These are phyloP conservation scores for Paramisgurnus dabryanus DNA, from an alignment of 2,113 vertebrate genomes.

Conservation along the genomic window DNA sequence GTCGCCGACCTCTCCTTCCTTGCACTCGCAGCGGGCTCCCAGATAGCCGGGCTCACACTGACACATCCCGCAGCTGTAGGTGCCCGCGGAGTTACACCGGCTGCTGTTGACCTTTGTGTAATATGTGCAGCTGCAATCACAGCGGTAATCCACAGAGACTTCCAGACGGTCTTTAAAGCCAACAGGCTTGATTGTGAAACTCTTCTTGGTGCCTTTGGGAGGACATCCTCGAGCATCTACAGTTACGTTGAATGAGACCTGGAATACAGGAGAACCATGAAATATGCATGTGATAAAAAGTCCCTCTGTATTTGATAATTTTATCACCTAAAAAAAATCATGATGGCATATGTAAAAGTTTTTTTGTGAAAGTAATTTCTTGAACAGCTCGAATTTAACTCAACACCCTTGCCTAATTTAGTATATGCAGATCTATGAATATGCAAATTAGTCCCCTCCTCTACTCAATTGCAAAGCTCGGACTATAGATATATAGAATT, in stretches of 20 bases:
- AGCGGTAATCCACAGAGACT: constrained; percentile 82
- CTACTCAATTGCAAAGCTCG: too few species aligned
- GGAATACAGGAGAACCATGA: neutral
- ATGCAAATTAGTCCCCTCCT: too few species aligned
- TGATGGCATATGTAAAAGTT: too few species aligned
- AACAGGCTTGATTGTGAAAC: constrained; percentile 88
- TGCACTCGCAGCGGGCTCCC: constrained; percentile 89
- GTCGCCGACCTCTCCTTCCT: constrained; percentile 82
- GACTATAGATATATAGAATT: too few species aligned
- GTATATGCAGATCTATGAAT: too few species aligned
- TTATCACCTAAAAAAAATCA: too few species aligned
- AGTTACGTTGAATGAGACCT: constrained; percentile 88
- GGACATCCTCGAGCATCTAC: constrained; percentile 88
- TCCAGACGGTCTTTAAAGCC: constrained; percentile 92
- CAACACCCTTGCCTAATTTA: too few species aligned
- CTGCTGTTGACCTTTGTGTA: constrained; percentile 69
- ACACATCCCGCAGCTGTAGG: constrained; percentile 86
- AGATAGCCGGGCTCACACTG: constrained; percentile 83
- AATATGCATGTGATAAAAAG: neutral
- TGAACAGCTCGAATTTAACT: too few species aligned
- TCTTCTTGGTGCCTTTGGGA: constrained; percentile 58
- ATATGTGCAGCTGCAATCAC: constrained; percentile 82
- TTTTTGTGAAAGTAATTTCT: too few species aligned
- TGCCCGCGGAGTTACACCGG: constrained; percentile 85
- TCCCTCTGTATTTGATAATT: too few species aligned